Percentiles rank a stretch among this genome's conserved stretches.
These are phyloP conservation scores for Semicossyphus pulcher DNA, from an alignment of 2,113 vertebrate genomes.

Conservation along the genomic window DNA sequence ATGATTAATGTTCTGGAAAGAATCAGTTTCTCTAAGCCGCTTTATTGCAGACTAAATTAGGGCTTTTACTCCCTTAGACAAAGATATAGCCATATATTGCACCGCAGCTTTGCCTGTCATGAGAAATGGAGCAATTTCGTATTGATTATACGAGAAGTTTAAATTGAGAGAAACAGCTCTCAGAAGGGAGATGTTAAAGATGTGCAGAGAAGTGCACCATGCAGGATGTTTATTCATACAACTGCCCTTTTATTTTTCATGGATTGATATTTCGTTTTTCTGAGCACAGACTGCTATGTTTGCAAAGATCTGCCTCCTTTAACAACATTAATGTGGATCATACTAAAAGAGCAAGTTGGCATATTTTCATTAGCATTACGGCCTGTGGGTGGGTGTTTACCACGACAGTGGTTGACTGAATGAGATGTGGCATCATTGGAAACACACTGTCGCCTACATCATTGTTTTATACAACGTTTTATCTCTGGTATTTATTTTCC, in stretches of 20 bases:
- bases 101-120: conserved; percentile 70
- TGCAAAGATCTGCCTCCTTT: not conserved
- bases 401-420: too few relatives aligned
- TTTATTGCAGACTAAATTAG: conserved; percentile 85
- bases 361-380: too few relatives aligned
- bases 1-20: conserved; percentile 87
- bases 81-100: conserved; percentile 76
- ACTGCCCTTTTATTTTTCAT: not conserved
- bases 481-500: too few relatives aligned
- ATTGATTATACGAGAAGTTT: conserved; percentile 77
- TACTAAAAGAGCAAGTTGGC: not conserved
- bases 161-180: conserved; percentile 56
- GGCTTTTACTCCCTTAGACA: conserved; percentile 76
- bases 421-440: too few relatives aligned
- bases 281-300: not conserved
- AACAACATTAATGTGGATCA: not conserved
- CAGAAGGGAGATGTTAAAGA: conserved; percentile 56
- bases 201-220: conserved; percentile 35
- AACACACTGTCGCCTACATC: too few relatives aligned
- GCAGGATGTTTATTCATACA: not conserved
- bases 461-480: too few relatives aligned
- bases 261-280: conserved; percentile 4
- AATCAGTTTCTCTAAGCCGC: conserved; percentile 84
- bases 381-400: too few relatives aligned
- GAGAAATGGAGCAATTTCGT: conserved; percentile 75